Conservation (phyloP, 2,113 vertebrate species). For the Limnothrissa miodon region DNA sequence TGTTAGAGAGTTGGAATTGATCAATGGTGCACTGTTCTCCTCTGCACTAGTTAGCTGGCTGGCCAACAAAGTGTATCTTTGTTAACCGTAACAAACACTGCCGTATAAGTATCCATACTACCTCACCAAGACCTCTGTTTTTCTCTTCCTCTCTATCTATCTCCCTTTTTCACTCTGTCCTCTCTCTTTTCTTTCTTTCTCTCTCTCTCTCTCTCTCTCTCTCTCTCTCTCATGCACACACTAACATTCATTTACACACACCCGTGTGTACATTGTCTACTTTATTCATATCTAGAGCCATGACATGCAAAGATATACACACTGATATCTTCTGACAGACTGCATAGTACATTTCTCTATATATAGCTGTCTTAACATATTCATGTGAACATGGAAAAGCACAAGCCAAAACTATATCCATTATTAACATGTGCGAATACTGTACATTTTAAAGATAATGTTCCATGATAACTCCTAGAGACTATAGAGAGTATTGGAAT, state of each 20-base stretch:
- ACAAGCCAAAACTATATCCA: not conserved
- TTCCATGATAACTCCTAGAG: not conserved
- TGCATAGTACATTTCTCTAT: not conserved
- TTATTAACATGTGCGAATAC: not conserved
- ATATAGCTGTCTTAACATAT: not conserved
- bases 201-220: constrained; percentile 11
- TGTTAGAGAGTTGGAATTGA: constrained; percentile 49
- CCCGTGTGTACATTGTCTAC: not conserved
- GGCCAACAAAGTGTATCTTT: constrained; percentile 71
- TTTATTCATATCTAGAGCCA: not conserved
- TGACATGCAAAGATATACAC: not conserved
- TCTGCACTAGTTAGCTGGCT: constrained; percentile 58
- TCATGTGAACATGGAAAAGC: not conserved
- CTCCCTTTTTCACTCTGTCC: constrained; percentile 15
- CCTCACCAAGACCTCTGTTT: constrained; percentile 33
- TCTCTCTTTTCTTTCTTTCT: not conserved
- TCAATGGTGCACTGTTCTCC: constrained; percentile 73
- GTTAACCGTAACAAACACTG: constrained; percentile 65
- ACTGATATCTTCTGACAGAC: not conserved
- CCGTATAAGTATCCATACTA: constrained; percentile 48
- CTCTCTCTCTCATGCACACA: not conserved
- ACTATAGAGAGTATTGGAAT: not conserved
- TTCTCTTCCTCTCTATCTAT: constrained; percentile 29
- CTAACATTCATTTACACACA: not conserved
- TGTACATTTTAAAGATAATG: not conserved